Conservation (phyloP, 2,113 vertebrate species). For the Heptranchias perlo region DNA sequence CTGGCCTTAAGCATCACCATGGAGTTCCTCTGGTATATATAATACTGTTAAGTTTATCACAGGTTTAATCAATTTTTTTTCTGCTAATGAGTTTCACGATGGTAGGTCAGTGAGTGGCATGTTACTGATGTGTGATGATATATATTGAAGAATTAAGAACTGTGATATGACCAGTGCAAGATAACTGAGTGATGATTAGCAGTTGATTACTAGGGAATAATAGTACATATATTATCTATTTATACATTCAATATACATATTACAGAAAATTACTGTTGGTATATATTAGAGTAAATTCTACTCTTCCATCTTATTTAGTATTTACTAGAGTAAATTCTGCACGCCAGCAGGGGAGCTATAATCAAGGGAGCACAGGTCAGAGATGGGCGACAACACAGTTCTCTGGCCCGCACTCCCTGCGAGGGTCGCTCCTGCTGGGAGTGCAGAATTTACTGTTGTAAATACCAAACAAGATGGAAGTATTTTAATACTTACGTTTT, state of each 20-base stretch:
- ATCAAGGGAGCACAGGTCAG: background rate
- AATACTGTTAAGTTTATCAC: background rate
- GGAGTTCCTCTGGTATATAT: too few relatives aligned
- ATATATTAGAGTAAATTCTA: background rate
- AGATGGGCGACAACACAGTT: background rate
- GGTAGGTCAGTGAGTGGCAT: background rate
- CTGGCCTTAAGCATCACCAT: background rate
- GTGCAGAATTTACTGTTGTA: background rate
- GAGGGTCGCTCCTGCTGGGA: background rate
- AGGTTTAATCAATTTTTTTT: background rate
- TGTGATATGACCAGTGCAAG: background rate
- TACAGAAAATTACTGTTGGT: background rate
- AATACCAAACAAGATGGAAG: background rate
- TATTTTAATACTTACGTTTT: background rate
- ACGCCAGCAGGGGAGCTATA: background rate
- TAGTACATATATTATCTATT: background rate
- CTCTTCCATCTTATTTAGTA: background rate
- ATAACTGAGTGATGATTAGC: background rate
- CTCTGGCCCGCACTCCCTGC: background rate
- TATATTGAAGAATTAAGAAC: background rate
- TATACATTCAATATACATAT: background rate
- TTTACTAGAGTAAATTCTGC: background rate
- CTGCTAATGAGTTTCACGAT: background rate
- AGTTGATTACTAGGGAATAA: background rate
- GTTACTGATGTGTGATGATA: background rate